Evolutionary conservation across 2,113 vertebrate genomes (phyloP), one percentile per base, ranked within the genome.

Genomic region (Cavia aperea): DNA sequence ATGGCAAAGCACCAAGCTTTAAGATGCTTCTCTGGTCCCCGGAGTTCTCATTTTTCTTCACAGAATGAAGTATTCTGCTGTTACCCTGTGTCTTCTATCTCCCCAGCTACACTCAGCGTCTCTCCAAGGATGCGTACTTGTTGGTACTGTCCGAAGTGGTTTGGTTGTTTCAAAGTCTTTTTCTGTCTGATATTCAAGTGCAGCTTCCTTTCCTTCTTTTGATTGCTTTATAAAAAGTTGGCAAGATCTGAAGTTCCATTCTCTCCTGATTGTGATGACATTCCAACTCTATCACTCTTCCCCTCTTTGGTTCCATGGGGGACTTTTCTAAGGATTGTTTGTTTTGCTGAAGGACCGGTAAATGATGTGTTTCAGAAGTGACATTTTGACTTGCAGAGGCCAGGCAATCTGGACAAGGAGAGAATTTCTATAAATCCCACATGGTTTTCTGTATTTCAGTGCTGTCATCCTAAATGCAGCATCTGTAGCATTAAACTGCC

Each of bases 401-500:
- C 97, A 97, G 95, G 96, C 97, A 96, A 97, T 97, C 97, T 97
- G 97, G 96, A 94, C 96, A 96, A 87, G 96, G 96, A 96, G 96
- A 96, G 96, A 96, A 96, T 97, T 97, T 97, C 96, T 96, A 96
- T 95, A 97, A 97, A 97, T 96, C 95, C 97, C 96, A 90, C 93
- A 96, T 96, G 96, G 97, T 97, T 97, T 96, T 96, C 97, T 97
- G 95, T 89, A 95, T 97, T 97, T 97, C 96, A 95, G 94, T 97
- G 95, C 92, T 98, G 97, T 96, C 97, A 96, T 97, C 96, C 97
- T 96, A 97, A 97, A 97, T 95, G 97, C 95, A 97, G 97, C 97
- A 98, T 97, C 97, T 97, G 97, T 97, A 96, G 94, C 96, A 95
- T 97, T 92, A 96, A 97, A 93, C 96, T 97, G 97, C 97, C 97